Evolutionary conservation across 1,140 invertebrate species (phyloP), one percentile per base, ranked within the genome.

Genomic region (Arctopsyche grandis): DNA sequence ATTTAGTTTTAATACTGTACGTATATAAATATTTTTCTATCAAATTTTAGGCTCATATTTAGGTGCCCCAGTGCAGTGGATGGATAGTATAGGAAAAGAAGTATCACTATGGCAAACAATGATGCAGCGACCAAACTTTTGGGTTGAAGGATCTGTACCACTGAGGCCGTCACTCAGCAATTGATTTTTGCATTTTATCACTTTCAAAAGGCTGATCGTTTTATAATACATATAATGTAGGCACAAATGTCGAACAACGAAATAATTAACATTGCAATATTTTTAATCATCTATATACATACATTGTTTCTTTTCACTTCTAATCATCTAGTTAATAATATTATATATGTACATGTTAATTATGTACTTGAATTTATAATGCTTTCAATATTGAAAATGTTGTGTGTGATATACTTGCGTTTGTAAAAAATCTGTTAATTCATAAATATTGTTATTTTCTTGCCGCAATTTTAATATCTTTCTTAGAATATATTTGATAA

Each of bases 71-170:
- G 96, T 97, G 3, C 96, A 97, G 82, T 98, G 97, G 97, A 97
- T 98, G 95, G 97, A 99, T 87, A 95, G 96, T 48, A 91, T 92
- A 22, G 96, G 95, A 16, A 96, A 96, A 83, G 97, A 99, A 88
- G 89, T 95, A 12, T 91, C 93, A 0, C 87, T 98, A 0, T 99
- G 97, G 98, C 95, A 98, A 84, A 94, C 92, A 66, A 98, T 99
- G 97, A 87, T 98, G 83, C 95, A 98, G 82, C 89, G 94, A 44
- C 96, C 96, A 16, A 98, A 98, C 85, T 95, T 97, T 85, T 99
- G 98, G 97, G 96, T 98, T 9, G 97, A 98, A 87, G 96, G 96
- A 69, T 95, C 93, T 75, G 88, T 98, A 19, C 92, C 94, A 0
- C 89, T 98, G n/a, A 89, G 96, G 83, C 92, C 96, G 60, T 93